Evolutionary conservation across 2,113 vertebrate species (phyloP), one percentile per base, ranked within the genome.

Genomic region (Neogale vison): DNA sequence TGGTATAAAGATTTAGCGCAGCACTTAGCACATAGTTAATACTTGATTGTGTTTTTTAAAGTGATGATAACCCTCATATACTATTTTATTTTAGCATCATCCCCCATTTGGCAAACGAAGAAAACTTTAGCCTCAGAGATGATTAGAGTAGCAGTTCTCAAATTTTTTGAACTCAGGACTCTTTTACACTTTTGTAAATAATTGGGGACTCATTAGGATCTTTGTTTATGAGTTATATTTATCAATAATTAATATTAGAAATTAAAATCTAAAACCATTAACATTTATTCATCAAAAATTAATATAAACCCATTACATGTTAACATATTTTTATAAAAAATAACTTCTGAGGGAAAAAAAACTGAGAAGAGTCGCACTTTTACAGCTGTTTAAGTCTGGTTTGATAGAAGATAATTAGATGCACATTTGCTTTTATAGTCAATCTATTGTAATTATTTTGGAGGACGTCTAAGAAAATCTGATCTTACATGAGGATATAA

Each of bases 281-380:
- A 74, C 31, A 71, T 47, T 80, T 29, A 90, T 23, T 88, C 8
- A 67, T 13, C 81, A 69, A 45, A 90, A 90, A 82, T 63, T 29
- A n/a, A 39, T 67, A 34, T 84, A 88, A 65, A n/a, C 7, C 18
- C 61, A 67, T 93, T 96, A 63, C 39, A 61, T 76, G 20, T 92
- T 69, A 71, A 57, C 3, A 87, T 23, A 87, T 23, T 90, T 97
- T 96, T 63, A 72, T 96, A 36, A 50, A 67, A 84, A 96, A 71
- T 21, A 50, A 77, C 31, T 55, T 88, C 24, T 4, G 3, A 90
- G 67, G 71, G 34, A 71, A 90, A 95, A 81, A 92, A 57, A n/a
- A n/a, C 55, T 72, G 14, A 61, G 39, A 86, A 45, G 7, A 77
- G 69, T 52, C 79, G 63, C 45, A 42, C 76, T 86, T 97, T 92